phyloP scores from a whole-genome alignment of 2,113 vertebrate species.

The Myotis davidii region DNA sequence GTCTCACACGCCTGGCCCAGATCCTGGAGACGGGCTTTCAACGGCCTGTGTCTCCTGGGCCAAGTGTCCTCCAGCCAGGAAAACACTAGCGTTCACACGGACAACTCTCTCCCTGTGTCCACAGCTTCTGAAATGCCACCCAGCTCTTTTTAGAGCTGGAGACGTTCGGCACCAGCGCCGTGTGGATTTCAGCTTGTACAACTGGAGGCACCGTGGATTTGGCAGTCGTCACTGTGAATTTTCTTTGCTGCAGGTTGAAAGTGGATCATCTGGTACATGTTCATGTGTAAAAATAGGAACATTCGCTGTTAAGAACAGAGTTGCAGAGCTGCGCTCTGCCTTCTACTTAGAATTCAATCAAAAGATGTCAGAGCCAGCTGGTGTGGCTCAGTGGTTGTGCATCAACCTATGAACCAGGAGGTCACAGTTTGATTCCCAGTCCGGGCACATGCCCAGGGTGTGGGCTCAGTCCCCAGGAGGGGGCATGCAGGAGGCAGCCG shows the following conservation, averaged over 20 bases:
- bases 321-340: not conserved
- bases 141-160: slow-evolving; percentile 69
- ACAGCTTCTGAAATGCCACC: slow-evolving; percentile 66
- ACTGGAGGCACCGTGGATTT: not conserved
- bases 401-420: too few relatives aligned
- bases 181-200: slow-evolving; percentile 47
- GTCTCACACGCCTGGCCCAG: not conserved
- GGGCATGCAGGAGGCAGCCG: too few relatives aligned
- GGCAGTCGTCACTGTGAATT: slow-evolving; percentile 7
- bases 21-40: not conserved
- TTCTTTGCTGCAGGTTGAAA: slow-evolving; percentile 43
- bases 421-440: too few relatives aligned
- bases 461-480: too few relatives aligned
- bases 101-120: not conserved
- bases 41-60: not conserved
- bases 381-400: too few relatives aligned
- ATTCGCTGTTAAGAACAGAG: not conserved
- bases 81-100: not conserved
- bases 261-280: slow-evolving; percentile 51
- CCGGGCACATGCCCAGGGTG: too few relatives aligned
- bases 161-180: slow-evolving; percentile 48
- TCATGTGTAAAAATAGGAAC: slow-evolving; percentile 67
- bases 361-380: not conserved
- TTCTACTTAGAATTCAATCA: not conserved
- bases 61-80: not conserved